Base-by-base conservation (phyloP, 53 echinoderm and acorn worm genomes). In the Crossaster papposus region DNA sequence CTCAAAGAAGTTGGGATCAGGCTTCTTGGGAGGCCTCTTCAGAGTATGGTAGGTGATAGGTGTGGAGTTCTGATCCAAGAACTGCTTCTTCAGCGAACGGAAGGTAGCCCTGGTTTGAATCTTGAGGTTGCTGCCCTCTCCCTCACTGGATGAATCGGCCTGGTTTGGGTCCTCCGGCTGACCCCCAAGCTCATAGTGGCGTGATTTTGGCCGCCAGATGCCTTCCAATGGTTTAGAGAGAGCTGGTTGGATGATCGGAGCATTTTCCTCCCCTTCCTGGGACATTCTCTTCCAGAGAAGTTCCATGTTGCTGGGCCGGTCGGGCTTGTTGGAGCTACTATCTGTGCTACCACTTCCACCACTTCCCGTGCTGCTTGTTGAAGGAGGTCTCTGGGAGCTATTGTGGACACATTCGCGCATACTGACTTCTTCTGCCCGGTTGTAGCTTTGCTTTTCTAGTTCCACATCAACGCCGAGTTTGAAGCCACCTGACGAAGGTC, bases 181-280 rank as follows among this genome's bases (percentile, higher is more conserved):
- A 64, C 83, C 81, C 44, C 89, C 86, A 52, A 86, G 90, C 33
- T 91, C 72, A 74, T 91, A 89, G 85, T 96, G 96, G 30, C 96
- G 89, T 8, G 96, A 96, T 65, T 93, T 96, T 65, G 96, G 96
- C 65, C 95, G 91, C 96, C 96, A 96, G 53, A 96, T 96, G 35
- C 94, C 94, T 58, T 94, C 95, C 30, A 96, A 88, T 26, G 96
- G 96, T 72, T 96, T 96, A 72, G 93, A 80, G 72, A 95, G 95
- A 52, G 91, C 95, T 54, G 95, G 93, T 54, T 93, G 93, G 51
- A 95, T 91, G 53, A 95, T 91, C 34, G 95, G 93, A 31, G 96
- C 82, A 74, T 79, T 83, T 15, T 91, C 91, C 12, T 96, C 96
- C 1, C 91, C 93, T 36, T 72, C 77, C 51, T 90, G 89, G 35